phyloP scores from a whole-genome alignment of 1,140 invertebrate species.

The Gonatopus flavifemur region DNA sequence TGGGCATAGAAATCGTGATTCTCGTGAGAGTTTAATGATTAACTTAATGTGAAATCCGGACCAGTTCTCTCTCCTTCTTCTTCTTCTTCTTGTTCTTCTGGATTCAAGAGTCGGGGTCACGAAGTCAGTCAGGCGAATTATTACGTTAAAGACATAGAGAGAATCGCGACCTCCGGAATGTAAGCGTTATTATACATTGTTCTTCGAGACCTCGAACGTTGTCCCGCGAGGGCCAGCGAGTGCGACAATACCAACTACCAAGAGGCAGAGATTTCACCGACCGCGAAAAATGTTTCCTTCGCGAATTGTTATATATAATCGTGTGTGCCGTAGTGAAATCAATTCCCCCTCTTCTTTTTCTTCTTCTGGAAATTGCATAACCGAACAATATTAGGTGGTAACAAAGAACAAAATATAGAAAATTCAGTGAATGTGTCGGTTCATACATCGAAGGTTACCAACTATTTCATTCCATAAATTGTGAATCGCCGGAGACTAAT shows the following conservation, averaged over 20 bases:
- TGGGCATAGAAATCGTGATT: constrained; percentile 22
- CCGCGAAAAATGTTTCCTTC: neutral
- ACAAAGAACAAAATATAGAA: too few species aligned
- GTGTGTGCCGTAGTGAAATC: neutral
- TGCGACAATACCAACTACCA: too few species aligned
- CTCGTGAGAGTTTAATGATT: constrained; percentile 20
- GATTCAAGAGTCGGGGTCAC: constrained; percentile 13
- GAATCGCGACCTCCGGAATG: constrained; percentile 22
- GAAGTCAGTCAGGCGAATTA: constrained; percentile 28
- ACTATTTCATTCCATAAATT: too few species aligned
- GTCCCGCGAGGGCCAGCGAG: too few species aligned
- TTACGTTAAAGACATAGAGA: constrained; percentile 20
- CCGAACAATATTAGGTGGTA: too few species aligned
- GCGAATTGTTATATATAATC: neutral
- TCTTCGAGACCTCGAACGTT: neutral
- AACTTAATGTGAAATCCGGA: constrained; percentile 29
- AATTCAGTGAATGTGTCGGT: too few species aligned
- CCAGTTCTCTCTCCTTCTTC: constrained; percentile 15
- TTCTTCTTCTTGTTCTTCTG: neutral
- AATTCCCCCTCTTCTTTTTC: neutral
- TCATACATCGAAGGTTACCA: too few species aligned
- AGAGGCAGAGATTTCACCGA: constrained; percentile 11
- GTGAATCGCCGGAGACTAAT: too few species aligned
- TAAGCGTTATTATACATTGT: too few species aligned
- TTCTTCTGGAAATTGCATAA: too few species aligned